A percentile compares a stretch with the other conserved stretches of the same genome.
These are phyloP conservation scores for Megaptera novaeangliae DNA, from an alignment of 2,113 vertebrate genomes.

Conservation along the genomic window DNA sequence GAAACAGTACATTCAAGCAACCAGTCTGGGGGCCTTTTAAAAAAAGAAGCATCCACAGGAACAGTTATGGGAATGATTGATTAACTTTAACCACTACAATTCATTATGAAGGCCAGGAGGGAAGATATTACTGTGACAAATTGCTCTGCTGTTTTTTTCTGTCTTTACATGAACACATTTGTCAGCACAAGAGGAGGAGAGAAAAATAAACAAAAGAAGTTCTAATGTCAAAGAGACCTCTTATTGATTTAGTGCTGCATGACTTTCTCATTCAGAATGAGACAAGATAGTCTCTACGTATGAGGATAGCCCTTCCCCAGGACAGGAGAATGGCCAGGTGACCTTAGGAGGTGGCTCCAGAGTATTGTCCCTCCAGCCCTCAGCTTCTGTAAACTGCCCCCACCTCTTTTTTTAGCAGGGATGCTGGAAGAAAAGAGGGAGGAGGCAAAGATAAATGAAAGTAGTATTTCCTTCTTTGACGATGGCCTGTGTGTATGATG, in stretches of 20 bases:
- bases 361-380: neutral
- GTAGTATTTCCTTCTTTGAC: neutral
- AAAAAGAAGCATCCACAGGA: constrained; percentile 8
- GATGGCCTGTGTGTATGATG: neutral
- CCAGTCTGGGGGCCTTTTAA: constrained; percentile 34
- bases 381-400: neutral
- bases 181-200: neutral
- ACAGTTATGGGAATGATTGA: constrained; percentile 8
- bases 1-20: constrained; percentile 46
- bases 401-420: no score
- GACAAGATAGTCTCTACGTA: neutral
- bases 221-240: neutral
- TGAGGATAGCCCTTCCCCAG: neutral
- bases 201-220: neutral
- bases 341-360: neutral
- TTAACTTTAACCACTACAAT: constrained; percentile 49
- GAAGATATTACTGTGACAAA: constrained; percentile 17
- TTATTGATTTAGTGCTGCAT: neutral
- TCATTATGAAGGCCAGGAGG: constrained; percentile 55
- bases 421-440: neutral
- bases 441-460: neutral
- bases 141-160: neutral
- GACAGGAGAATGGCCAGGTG: neutral
- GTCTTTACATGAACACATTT: neutral
- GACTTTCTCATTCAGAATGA: neutral